phyloP scores from a whole-genome alignment of 2,888 invertebrate species.

The Ganaspis brasiliensis region DNA sequence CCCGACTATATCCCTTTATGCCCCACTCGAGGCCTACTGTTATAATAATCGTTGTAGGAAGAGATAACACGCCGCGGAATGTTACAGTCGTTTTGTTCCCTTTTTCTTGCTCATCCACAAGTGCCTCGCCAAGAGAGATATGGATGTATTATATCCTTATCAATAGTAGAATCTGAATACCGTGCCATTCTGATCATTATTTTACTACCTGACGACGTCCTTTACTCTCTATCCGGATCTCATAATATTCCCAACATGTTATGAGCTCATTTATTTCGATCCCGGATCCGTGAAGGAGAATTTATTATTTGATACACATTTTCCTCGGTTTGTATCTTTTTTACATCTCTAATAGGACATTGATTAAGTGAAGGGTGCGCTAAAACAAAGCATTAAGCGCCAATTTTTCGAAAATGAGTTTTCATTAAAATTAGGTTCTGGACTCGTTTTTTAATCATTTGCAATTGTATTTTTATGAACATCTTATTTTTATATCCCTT shows the following conservation, averaged over 20 bases:
- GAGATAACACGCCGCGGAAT: constrained; percentile 64
- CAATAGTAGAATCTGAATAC: constrained; percentile 57
- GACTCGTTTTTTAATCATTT: neutral
- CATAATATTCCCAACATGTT: neutral
- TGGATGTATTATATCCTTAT: constrained; percentile 55
- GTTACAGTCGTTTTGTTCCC: constrained; percentile 57
- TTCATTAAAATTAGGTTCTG: neutral
- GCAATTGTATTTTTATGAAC: neutral
- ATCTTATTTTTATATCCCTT: neutral
- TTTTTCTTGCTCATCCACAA: constrained; percentile 46
- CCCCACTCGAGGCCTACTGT: constrained; percentile 70
- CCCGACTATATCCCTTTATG: constrained; percentile 60
- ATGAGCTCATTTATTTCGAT: constrained; percentile 5
- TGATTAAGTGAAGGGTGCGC: neutral
- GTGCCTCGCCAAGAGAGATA: constrained; percentile 26
- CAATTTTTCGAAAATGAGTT: constrained; percentile 20
- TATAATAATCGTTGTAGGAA: constrained; percentile 75
- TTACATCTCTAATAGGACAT: too few relatives aligned
- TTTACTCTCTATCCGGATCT: neutral
- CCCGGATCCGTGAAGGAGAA: neutral
- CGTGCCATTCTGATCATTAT: constrained; percentile 60
- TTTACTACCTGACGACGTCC: constrained; percentile 58
- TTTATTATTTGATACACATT: neutral
- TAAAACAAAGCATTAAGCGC: constrained; percentile 3
- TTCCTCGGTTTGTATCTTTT: too few relatives aligned